Evolutionary conservation across 1,140 invertebrate genomes (phyloP).

Genomic region (Dinothrombium tinctorium): DNA sequence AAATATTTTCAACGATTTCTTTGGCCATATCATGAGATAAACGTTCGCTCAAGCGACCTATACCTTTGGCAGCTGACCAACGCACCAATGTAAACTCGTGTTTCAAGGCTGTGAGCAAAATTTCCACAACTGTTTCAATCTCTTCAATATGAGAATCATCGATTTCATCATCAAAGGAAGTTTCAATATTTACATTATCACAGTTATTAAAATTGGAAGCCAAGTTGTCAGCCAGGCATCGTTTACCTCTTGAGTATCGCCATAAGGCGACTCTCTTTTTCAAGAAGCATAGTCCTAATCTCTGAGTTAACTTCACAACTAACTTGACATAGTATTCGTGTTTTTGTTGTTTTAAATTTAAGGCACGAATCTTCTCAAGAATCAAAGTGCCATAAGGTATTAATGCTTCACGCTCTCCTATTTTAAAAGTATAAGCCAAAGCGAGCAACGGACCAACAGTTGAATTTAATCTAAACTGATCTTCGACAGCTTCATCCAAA

Average conservation of each 20-base stretch:
- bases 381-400: slow-evolving; percentile 44
- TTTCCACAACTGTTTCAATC: slow-evolving; percentile 39
- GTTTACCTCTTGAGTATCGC: slow-evolving; percentile 63
- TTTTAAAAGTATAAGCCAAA: slow-evolving; percentile 63
- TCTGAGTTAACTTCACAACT: slow-evolving; percentile 75
- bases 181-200: slow-evolving; percentile 23
- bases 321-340: slow-evolving; percentile 59
- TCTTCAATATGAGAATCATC: slow-evolving; percentile 23
- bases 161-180: slow-evolving; percentile 30
- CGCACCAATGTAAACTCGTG: slow-evolving; percentile 27
- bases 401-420: slow-evolving; percentile 73
- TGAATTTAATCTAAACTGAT: background rate
- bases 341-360: slow-evolving; percentile 40
- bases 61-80: slow-evolving; percentile 91
- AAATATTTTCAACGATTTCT: slow-evolving; percentile 54
- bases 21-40: slow-evolving; percentile 64
- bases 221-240: slow-evolving; percentile 43
- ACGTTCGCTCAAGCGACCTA: slow-evolving; percentile 65
- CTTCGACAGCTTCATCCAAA: slow-evolving; percentile 3
- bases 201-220: slow-evolving; percentile 14
- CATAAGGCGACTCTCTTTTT: slow-evolving; percentile 64
- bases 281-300: slow-evolving; percentile 64
- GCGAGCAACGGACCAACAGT: slow-evolving; percentile 20
- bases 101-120: slow-evolving; percentile 21
- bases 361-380: slow-evolving; percentile 40